Evolutionary conservation across 2,797 vertebrate genomes (phyloP).

Genomic region (Cygnus olor): DNA sequence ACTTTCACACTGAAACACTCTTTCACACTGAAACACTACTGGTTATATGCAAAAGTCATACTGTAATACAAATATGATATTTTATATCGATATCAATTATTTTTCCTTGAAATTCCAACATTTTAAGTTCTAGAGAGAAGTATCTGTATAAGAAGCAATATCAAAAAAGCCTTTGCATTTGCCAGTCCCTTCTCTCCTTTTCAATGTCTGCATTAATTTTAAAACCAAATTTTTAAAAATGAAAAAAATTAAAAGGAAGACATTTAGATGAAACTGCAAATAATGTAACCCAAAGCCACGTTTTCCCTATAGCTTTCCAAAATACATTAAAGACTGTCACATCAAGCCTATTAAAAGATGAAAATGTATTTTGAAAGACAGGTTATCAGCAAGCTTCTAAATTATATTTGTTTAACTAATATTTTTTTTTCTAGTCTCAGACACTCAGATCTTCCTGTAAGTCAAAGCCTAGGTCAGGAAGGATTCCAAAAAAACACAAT

Average conservation of each 20-base stretch:
- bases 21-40: neutral
- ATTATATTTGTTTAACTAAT: neutral
- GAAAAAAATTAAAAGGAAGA: neutral
- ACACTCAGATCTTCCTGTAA: neutral
- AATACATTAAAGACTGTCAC: neutral
- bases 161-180: neutral
- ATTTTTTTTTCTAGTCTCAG: neutral
- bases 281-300: neutral
- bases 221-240: slow-evolving; percentile 26
- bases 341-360: neutral
- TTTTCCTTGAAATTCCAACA: neutral
- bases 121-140: slow-evolving; percentile 1
- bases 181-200: neutral
- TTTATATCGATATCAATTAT: neutral
- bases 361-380: neutral
- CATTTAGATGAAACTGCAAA: neutral
- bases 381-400: neutral
- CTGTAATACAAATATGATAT: neutral
- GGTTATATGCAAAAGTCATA: slow-evolving; percentile 5
- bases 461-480: neutral
- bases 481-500: neutral
- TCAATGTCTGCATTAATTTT: neutral
- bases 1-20: neutral
- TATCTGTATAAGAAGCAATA: neutral
- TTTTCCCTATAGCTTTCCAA: neutral